Base-by-base conservation (phyloP, 1,140 invertebrate species). In the Drosophila pseudoananassae region DNA sequence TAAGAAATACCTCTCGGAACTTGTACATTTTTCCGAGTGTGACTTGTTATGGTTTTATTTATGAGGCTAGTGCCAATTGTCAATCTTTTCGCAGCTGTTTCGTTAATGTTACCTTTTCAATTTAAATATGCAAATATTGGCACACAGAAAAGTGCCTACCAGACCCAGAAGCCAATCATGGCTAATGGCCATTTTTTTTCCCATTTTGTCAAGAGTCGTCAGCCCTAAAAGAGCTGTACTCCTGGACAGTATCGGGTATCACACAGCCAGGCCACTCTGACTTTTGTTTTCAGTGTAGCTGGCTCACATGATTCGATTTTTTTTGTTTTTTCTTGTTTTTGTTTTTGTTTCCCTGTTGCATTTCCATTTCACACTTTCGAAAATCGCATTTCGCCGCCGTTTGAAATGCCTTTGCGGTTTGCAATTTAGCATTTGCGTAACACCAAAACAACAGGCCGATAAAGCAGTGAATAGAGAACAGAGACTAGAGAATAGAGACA, bases 231-330 rank as follows among this genome's bases (percentile, higher is more conserved):
- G n/a, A n/a, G n/a, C n/a, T 31, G 8, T 31, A 31, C 31, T 31
- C 31, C 9, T 31, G 31, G 8, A 7, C 1, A 15, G 14, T 40
- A 40, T 14, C 14, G 38, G 38, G 10, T 40, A 40, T 43, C 40
- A 17, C 17, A 43, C 14, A 43, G 3, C 8, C 25, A 6, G 33
- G 33, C 9, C 12, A 36, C 33, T 2, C 25, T 27, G 6, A 47
- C 20, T 49, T 50, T 36, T 23, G 31, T 25, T 70, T 36, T 31
- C 53, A 51, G 15, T 53, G 38, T 20, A 76, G 40, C 46, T 46
- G 77, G 55, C 77, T 84, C 77, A 84, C 66, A 85, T 84, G 72
- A 85, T 77, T 76, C 55, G 52, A 25, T 38, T 59, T 74, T 60
- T 40, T 74, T 60, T 40, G 27, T 73, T 77, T 60, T 78, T 50